These are phyloP conservation scores for Venustoraphidia nigricollis DNA, from an alignment of 2,888 invertebrate species.

Conservation along the genomic window DNA sequence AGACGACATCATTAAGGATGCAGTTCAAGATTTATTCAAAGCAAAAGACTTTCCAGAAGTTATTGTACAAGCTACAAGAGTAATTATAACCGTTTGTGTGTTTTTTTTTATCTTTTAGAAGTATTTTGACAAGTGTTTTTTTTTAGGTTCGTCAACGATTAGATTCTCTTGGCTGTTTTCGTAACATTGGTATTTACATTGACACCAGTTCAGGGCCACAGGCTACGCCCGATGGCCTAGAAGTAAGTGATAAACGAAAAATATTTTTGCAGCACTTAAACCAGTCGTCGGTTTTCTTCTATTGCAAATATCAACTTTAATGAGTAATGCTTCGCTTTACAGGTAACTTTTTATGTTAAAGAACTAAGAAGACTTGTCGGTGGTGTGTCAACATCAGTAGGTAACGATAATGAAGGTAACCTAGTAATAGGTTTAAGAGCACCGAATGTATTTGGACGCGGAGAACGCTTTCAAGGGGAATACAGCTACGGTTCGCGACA, in stretches of 20 bases:
- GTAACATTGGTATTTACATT: slow-evolving; percentile 68
- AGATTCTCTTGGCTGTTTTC: slow-evolving; percentile 78
- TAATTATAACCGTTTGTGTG: slow-evolving; percentile 15
- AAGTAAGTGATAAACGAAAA: slow-evolving; percentile 31
- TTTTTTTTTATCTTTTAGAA: background rate
- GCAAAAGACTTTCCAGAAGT: slow-evolving; percentile 79
- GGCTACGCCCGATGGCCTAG: slow-evolving; percentile 64
- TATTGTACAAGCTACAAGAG: slow-evolving; percentile 48
- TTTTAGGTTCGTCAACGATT: slow-evolving; percentile 55
- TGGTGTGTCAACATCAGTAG: slow-evolving; percentile 72
- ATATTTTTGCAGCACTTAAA: background rate
- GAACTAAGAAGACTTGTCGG: slow-evolving; percentile 74
- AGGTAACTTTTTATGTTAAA: slow-evolving; percentile 75
- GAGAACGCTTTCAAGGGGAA: slow-evolving; percentile 67
- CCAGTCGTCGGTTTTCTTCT: no score
- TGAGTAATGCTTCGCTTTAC: slow-evolving; percentile 12
- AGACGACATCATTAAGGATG: slow-evolving; percentile 69
- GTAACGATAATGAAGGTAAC: slow-evolving; percentile 76
- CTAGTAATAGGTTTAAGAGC: slow-evolving; percentile 56
- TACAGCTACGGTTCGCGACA: slow-evolving; percentile 75
- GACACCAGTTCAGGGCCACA: slow-evolving; percentile 71
- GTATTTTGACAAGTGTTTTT: slow-evolving; percentile 7
- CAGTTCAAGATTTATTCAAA: slow-evolving; percentile 68
- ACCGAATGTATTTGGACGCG: slow-evolving; percentile 78
- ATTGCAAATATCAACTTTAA: slow-evolving; percentile 3